phyloP scores from a whole-genome alignment of 2,113 vertebrate species.

The Loxodonta africana region DNA sequence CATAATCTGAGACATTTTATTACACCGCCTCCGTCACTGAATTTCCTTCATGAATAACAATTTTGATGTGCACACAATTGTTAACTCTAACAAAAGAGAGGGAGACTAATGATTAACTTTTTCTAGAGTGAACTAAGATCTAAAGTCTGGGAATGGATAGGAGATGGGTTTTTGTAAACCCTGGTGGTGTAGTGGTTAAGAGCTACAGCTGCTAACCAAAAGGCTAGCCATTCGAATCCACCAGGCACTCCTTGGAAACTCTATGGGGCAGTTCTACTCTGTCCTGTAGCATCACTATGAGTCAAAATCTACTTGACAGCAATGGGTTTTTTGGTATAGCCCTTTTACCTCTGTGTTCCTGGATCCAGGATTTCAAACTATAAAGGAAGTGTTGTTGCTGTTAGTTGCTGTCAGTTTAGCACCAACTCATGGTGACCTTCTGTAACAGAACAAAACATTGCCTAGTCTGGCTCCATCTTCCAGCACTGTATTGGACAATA shows the following conservation, averaged over 20 bases:
- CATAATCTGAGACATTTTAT: slow-evolving; percentile 19
- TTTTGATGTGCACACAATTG: slow-evolving; percentile 7
- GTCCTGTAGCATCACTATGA: no score
- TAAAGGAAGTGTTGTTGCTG: neutral
- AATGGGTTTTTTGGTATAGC: neutral
- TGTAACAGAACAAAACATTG: no score
- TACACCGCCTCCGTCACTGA: neutral
- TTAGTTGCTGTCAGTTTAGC: no score
- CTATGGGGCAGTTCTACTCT: no score
- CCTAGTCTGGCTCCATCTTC: no score
- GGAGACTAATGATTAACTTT: neutral
- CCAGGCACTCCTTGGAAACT: no score
- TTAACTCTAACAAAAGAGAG: neutral
- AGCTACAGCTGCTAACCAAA: no score
- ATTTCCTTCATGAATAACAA: neutral
- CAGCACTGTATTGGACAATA: no score
- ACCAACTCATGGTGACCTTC: no score
- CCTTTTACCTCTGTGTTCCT: neutral
- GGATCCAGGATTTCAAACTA: neutral
- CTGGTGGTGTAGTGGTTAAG: no score
- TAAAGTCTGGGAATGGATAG: neutral
- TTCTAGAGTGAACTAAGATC: neutral
- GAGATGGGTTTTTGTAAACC: neutral
- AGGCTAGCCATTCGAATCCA: no score
- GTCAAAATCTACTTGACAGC: no score